phyloP scores from a whole-genome alignment of 2,888 invertebrate genomes.

The Cheilosia grossa region DNA sequence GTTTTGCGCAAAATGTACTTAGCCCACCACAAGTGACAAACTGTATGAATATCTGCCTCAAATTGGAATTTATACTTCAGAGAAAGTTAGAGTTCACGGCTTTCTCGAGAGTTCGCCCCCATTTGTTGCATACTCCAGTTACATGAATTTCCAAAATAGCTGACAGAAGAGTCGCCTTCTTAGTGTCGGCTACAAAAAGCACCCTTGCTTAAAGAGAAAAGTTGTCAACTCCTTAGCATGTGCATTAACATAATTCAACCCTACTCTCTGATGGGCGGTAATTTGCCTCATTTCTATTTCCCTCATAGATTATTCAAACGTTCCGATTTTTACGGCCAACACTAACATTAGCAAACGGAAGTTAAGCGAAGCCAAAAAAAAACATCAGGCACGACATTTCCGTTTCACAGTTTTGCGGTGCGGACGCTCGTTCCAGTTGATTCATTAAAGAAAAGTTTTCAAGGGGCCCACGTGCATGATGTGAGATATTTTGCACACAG shows the following conservation, averaged over 20 bases:
- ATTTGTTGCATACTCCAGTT: slow-evolving; percentile 1
- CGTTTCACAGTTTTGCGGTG: slow-evolving; percentile 20
- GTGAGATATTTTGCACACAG: not conserved
- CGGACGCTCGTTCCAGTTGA: slow-evolving; percentile 17
- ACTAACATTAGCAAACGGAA: slow-evolving; percentile 40
- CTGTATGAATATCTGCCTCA: not conserved
- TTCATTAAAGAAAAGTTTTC: slow-evolving; percentile 24
- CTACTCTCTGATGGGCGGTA: not conserved
- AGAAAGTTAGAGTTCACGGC: not conserved
- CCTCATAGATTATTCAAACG: slow-evolving; percentile 15
- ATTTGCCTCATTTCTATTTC: slow-evolving; percentile 26
- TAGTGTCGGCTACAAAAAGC: not conserved
- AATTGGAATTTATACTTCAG: not conserved
- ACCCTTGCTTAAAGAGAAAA: slow-evolving; percentile 9
- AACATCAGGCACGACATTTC: slow-evolving; percentile 44
- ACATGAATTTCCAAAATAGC: slow-evolving; percentile 1
- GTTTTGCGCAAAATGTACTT: not conserved
- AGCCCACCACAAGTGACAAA: not conserved
- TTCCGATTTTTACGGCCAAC: slow-evolving; percentile 34
- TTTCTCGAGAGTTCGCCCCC: not conserved
- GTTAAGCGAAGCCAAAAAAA: slow-evolving; percentile 22
- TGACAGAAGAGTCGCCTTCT: not conserved
- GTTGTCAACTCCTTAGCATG: not conserved
- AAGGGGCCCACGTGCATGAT: not conserved
- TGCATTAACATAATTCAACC: slow-evolving; percentile 25